phyloP scores from a whole-genome alignment of 2,113 vertebrate species.

The Zapus hudsonius region DNA sequence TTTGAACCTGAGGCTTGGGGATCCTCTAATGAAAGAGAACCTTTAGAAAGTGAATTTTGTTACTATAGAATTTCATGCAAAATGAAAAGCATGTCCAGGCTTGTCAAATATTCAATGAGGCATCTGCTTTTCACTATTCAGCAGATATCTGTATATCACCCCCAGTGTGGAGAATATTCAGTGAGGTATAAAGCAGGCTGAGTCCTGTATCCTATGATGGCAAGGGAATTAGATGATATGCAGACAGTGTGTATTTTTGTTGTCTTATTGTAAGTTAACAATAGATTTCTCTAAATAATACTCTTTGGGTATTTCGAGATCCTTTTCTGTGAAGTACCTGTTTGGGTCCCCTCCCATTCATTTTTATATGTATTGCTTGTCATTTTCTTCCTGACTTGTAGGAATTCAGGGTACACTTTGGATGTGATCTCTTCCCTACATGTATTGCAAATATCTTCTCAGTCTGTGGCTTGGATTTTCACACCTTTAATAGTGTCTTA shows the following conservation, averaged over 20 bases:
- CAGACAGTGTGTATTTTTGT: not conserved
- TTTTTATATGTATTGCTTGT: not conserved
- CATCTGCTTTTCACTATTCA: not conserved
- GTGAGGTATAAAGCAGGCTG: not conserved
- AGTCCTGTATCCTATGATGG: not conserved
- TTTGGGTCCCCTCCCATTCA: not conserved
- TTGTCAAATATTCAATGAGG: not conserved
- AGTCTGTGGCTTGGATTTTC: not conserved
- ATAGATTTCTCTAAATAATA: not conserved
- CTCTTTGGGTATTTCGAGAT: not conserved
- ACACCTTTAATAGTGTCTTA: not conserved
- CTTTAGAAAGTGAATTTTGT: not conserved
- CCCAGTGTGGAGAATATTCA: not conserved
- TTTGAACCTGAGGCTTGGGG: constrained; percentile 35
- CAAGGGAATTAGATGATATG: constrained; percentile 1
- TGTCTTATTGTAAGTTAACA: not conserved
- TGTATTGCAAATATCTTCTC: not conserved
- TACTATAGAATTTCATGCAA: constrained; percentile 37
- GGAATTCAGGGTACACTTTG: not conserved
- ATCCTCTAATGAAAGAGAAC: not conserved
- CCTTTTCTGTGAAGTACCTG: not conserved
- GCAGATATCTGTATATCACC: not conserved
- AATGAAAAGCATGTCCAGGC: constrained; percentile 14
- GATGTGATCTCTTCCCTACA: not conserved
- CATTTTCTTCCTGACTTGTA: not conserved